phyloP scores from a whole-genome alignment of 2,888 invertebrate species.

The Ennomos erosarius region DNA sequence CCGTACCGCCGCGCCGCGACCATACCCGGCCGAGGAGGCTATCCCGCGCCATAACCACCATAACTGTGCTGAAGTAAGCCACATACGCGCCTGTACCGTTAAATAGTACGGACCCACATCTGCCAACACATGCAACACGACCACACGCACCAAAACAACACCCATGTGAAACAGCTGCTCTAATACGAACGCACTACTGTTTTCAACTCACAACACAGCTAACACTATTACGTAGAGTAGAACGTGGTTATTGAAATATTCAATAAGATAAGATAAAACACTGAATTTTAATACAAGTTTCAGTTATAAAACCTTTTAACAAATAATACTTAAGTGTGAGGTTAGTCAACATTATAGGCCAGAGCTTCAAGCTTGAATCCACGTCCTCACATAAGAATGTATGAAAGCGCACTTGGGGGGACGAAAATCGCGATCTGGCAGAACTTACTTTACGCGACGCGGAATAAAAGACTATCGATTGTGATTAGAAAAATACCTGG shows the following conservation, averaged over 20 bases:
- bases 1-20: neutral
- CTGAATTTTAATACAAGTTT: slow-evolving; percentile 26
- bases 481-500: slow-evolving; percentile 66
- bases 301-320: slow-evolving; percentile 24
- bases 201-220: slow-evolving; percentile 8
- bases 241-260: slow-evolving; percentile 10
- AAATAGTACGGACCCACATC: too few species aligned
- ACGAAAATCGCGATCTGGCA: slow-evolving; percentile 8
- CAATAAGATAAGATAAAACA: slow-evolving; percentile 29
- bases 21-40: too few species aligned
- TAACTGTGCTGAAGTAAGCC: too few species aligned
- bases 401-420: slow-evolving; percentile 21
- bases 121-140: too few species aligned
- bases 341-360: slow-evolving; percentile 8
- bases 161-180: slow-evolving; percentile 34
- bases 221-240: slow-evolving; percentile 9
- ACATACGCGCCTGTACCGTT: too few species aligned
- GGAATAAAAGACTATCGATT: slow-evolving; percentile 13
- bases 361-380: slow-evolving; percentile 11
- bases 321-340: slow-evolving; percentile 19
- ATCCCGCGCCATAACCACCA: too few species aligned
- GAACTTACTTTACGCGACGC: slow-evolving; percentile 13
- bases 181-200: slow-evolving; percentile 16
- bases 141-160: too few species aligned
- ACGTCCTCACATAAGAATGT: slow-evolving; percentile 23